Percentiles rank a stretch among this genome's conserved stretches.
Evolutionary conservation across 2,888 invertebrate genomes (phyloP).

Genomic region (Ophion ventricosus): DNA sequence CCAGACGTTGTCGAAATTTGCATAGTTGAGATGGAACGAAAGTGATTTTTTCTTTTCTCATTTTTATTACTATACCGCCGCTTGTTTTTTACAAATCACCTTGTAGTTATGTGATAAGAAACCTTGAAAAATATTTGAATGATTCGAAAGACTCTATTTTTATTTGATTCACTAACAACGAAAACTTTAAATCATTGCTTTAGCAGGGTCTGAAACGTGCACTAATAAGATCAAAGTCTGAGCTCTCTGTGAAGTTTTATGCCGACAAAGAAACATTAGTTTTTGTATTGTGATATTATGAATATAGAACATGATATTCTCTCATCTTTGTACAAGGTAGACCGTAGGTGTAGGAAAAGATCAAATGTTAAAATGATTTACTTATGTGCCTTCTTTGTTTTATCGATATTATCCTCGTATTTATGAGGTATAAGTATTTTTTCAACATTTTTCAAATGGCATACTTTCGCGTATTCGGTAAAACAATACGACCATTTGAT

Average conservation of each 20-base stretch:
- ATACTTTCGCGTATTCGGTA: neutral
- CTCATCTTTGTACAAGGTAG: slow-evolving; percentile 29
- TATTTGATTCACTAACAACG: neutral
- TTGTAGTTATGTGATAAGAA: neutral
- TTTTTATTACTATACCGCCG: neutral
- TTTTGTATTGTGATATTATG: slow-evolving; percentile 64
- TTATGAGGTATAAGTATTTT: neutral
- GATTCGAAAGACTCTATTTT: neutral
- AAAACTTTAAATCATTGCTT: neutral
- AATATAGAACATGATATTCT: slow-evolving; percentile 49
- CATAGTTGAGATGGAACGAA: neutral
- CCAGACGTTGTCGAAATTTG: neutral
- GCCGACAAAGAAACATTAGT: slow-evolving; percentile 2
- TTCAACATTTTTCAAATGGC: neutral
- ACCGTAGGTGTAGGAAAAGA: neutral
- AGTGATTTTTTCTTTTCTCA: neutral
- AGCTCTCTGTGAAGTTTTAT: slow-evolving; percentile 42
- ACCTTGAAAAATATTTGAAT: neutral
- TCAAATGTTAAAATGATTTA: neutral
- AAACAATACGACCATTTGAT: neutral
- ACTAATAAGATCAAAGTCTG: slow-evolving; percentile 41
- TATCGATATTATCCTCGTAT: slow-evolving; percentile 1
- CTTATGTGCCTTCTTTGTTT: slow-evolving; percentile 29
- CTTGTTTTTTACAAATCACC: neutral
- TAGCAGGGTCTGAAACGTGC: neutral